Evolutionary conservation across 2,113 vertebrate species (phyloP), one percentile per base, ranked within the genome.

Genomic region (Callipepla squamata): DNA sequence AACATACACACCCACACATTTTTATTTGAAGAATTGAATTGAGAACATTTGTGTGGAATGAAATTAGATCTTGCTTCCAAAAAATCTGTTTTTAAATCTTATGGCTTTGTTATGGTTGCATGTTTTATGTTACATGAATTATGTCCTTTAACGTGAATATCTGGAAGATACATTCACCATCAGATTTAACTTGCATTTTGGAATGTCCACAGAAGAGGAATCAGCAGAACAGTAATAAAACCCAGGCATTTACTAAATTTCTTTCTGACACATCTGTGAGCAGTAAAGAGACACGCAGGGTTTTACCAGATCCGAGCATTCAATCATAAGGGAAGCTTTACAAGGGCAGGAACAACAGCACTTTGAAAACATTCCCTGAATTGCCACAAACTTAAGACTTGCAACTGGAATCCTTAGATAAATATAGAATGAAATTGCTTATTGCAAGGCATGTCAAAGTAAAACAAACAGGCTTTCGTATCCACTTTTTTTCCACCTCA

Each of bases 361-460:
- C 93, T 96, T 87, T 96, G 89, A 97, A 97, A 97, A 97, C 95
- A 97, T 94, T 97, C 91, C 57, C 90, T 94, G 90, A 81, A 86
- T 90, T 97, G 95, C 95, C 91, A 96, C 96, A 94, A 96, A 93
- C 95, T 96, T 95, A 94, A 90, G 89, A 86, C 93, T 92, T 94
- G 96, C 93, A 95, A 83, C 96, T 95, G 94, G 96, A 97, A 96
- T 91, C 96, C 95, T 97, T 97, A 93, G 92, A 88, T 94, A 97
- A 97, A 97, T 97, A 97, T 78, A 79, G 93, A 96, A 87, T 92
- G 90, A 96, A 96, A 95, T 97, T 96, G 96, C 95, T 96, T 88
- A 92, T 92, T 96, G 94, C 93, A 82, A 84, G 79, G 95, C 94
- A 96, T 94, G 93, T 96, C 95, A 85, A 96, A 96, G 81, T 89